Evolutionary conservation across 2,113 vertebrate genomes (phyloP), one percentile per base, ranked within the genome.

Genomic region (Tympanuchus pallidicinctus): DNA sequence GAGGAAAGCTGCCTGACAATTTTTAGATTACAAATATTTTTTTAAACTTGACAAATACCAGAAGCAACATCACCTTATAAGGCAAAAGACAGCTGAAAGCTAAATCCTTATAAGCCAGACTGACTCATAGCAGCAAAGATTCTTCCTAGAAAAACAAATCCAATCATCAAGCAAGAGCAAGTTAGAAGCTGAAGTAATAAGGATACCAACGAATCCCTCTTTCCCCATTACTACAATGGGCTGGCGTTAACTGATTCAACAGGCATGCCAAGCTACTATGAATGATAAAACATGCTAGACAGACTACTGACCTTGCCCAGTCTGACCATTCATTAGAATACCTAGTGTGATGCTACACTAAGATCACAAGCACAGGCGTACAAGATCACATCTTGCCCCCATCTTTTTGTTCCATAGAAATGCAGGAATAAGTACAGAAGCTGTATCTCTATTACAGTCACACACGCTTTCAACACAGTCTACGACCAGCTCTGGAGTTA

Each of bases 41-140:
- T 1, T 30, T 82, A 54, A 83, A 59, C 59, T 84, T 94, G 66
- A 92, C 66, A 94, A 93, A 87, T 40, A 93, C 7, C 82, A 94
- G 67, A 70, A 95, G 52, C 60, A 92, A 88, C 82, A 86, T 69
- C 88, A 93, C 92, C 90, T 94, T 96, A 95, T 96, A 96, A 94
- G 92, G 96, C 56, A 94, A 90, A 87, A 96, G 59, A 36, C 82
- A 93, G 66, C 65, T 82, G 86, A 93, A 96, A 92, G 66, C 72
- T n/a, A 92, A 95, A 86, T 74, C 64, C 25, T 59, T 47, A 76
- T 89, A 96, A 95, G 90, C 80, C 90, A 66, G 74, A 60, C n/a
- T 96, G 87, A 96, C 78, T 94, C 93, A 96, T 59, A 93, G 87
- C 47, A 90, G 61, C 32, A 86, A 86, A 76, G 59, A 73, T 30